Conservation (phyloP, 1,140 invertebrate genomes). For the Linepithema humile region DNA sequence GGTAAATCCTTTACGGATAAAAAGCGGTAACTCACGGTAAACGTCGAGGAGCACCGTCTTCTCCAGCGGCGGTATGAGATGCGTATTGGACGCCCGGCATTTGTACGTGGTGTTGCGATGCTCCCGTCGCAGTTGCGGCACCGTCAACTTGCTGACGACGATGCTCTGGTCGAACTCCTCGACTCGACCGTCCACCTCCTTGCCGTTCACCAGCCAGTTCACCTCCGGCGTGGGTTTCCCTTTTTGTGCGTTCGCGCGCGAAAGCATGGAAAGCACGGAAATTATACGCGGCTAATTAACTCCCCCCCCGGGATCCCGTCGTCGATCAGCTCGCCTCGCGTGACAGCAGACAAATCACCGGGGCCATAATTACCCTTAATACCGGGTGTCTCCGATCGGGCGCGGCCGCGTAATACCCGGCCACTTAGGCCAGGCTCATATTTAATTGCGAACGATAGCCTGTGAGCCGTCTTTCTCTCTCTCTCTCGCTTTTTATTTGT, state of each 20-base stretch:
- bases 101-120: slow-evolving; percentile 93
- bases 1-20: slow-evolving; percentile 13
- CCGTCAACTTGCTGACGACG: slow-evolving; percentile 90
- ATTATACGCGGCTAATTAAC: slow-evolving; percentile 58
- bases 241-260: slow-evolving; percentile 76
- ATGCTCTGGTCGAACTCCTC: slow-evolving; percentile 88
- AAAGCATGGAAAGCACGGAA: slow-evolving; percentile 42
- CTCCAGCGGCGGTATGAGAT: slow-evolving; percentile 91
- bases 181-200: slow-evolving; percentile 84
- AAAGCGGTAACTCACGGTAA: slow-evolving; percentile 89
- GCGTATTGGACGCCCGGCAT: slow-evolving; percentile 94
- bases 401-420: slow-evolving; percentile 28
- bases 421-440: slow-evolving; percentile 15
- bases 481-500: slow-evolving; percentile 27
- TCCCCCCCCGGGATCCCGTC: not conserved
- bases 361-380: slow-evolving; percentile 47
- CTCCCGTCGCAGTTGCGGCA: slow-evolving; percentile 88
- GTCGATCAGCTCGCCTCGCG: slow-evolving; percentile 43
- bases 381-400: slow-evolving; percentile 49
- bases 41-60: slow-evolving; percentile 91
- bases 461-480: not conserved
- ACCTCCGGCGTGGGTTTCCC: slow-evolving; percentile 92
- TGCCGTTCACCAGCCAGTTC: slow-evolving; percentile 90
- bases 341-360: slow-evolving; percentile 55
- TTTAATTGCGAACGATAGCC: slow-evolving; percentile 46